Evolutionary conservation across 30 jellyfish, hydroid and myxozoan genomes (phyloP), one percentile per base, ranked within the genome.

Genomic region (Rhopilema esculentum): DNA sequence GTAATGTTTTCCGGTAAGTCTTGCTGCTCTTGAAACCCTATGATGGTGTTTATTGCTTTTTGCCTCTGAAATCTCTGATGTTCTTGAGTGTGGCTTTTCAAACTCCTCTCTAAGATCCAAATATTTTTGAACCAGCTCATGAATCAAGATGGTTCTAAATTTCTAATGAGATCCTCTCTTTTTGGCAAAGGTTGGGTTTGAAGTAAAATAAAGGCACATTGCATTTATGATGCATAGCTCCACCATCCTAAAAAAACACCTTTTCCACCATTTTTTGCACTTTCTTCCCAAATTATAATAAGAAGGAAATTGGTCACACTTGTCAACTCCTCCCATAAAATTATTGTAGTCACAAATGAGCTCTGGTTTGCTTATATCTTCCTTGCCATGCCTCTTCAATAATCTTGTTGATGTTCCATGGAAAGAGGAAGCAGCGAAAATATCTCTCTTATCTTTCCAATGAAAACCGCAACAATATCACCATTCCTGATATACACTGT

Each of bases 251-350:
- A 88, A 66, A 49, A 88, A 77, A 21, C 64, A 23, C 57, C 29
- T 69, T 71, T 88, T 76, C 91, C 96, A 88, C 87, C 85, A 77
- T 66, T 88, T 88, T 49, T 12, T 15, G 18, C 81, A 27, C 72
- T 70, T 70, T 7, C 80, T 70, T 52, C 80, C 80, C 25, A 70
- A n/a, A 1, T 19, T 1, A 70, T 70, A 70, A 25, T 70, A 24
- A 30, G 53, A 19, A 1, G 28, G 25, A 70, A 27, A 70, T 70
- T 70, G 80, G 48, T 70, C 63, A 28, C 80, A 70, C 25, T 70
- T 70, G 25, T 70, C 80, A 22, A 70, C 80, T 28, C 80, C 80
- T 27, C 80, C 80, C 80, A 70, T 70, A 20, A 24, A 24, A 1
- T 26, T n/a, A 70, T 70, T 70, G 63, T 25, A 70, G 28, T 70